Conservation (phyloP, 2,797 vertebrate genomes). For the Cyprinella venusta region DNA sequence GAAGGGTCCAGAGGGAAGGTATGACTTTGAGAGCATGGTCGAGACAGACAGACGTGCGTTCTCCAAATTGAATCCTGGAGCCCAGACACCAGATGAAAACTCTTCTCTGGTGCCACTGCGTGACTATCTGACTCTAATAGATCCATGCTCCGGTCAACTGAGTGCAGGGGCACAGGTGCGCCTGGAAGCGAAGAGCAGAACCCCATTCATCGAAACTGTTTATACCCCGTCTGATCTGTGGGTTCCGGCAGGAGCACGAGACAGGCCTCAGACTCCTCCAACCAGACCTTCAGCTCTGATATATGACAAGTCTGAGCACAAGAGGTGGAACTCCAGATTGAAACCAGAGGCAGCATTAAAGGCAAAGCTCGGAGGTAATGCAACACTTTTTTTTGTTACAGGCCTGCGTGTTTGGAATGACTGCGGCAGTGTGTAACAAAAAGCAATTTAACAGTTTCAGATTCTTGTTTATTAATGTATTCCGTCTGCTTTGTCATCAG, state of each 20-base stretch:
- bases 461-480: not conserved
- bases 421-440: not conserved
- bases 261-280: conserved; percentile 56
- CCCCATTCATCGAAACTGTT: conserved; percentile 63
- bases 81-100: conserved; percentile 38
- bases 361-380: conserved; percentile 70
- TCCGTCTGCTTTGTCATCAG: conserved; percentile 57
- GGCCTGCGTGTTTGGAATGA: not conserved
- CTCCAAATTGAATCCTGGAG: conserved; percentile 61
- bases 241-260: conserved; percentile 52
- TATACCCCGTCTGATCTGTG: conserved; percentile 64
- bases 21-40: conserved; percentile 64
- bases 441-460: not conserved
- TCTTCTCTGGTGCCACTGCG: conserved; percentile 67
- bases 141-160: conserved; percentile 72
- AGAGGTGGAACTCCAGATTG: conserved; percentile 74
- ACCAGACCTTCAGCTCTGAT: conserved; percentile 48
- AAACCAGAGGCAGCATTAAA: conserved; percentile 66
- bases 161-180: conserved; percentile 71
- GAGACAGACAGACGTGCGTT: conserved; percentile 61
- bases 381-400: not conserved
- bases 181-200: conserved; percentile 63
- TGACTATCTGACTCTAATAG: conserved; percentile 67
- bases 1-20: conserved; percentile 64
- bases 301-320: conserved; percentile 60